Conservation (phyloP, 2,113 vertebrate species). For the Psettodes erumei region DNA sequence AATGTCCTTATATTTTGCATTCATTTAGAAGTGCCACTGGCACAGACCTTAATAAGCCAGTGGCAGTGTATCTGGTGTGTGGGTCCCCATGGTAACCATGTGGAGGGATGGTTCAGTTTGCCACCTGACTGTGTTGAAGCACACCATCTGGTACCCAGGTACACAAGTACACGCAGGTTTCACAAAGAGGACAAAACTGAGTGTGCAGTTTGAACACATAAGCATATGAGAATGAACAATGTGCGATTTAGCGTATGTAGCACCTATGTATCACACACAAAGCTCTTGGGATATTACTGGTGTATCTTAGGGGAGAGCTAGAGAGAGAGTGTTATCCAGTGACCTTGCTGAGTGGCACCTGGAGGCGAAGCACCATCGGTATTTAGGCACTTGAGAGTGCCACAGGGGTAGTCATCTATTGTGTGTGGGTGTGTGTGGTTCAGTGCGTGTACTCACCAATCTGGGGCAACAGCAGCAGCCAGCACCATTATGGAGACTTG, state of each 20-base stretch:
- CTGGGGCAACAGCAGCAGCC: slow-evolving; percentile 56
- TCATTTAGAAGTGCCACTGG: neutral
- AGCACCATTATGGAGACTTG: no score
- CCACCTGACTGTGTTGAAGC: slow-evolving; percentile 47
- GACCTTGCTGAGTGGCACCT: slow-evolving; percentile 60
- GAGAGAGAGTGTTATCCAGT: slow-evolving; percentile 30
- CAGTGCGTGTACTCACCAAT: slow-evolving; percentile 47
- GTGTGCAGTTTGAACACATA: slow-evolving; percentile 10
- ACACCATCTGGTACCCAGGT: slow-evolving; percentile 49
- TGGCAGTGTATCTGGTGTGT: neutral
- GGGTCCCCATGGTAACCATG: slow-evolving; percentile 47
- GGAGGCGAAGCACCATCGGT: slow-evolving; percentile 41
- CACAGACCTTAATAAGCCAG: slow-evolving; percentile 5
- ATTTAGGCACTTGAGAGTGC: slow-evolving; percentile 59
- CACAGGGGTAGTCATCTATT: slow-evolving; percentile 52
- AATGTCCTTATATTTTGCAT: slow-evolving; percentile 1
- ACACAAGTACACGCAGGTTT: slow-evolving; percentile 6
- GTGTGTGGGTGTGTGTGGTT: slow-evolving; percentile 15
- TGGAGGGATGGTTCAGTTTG: slow-evolving; percentile 36
- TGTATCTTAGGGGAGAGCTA: neutral
- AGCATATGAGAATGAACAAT: neutral
- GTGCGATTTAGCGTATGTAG: slow-evolving; percentile 3
- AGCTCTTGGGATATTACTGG: neutral
- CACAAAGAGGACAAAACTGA: neutral
- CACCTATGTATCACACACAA: neutral